Conservation (phyloP, 1,140 invertebrate genomes). For the Drosophila suzukii region DNA sequence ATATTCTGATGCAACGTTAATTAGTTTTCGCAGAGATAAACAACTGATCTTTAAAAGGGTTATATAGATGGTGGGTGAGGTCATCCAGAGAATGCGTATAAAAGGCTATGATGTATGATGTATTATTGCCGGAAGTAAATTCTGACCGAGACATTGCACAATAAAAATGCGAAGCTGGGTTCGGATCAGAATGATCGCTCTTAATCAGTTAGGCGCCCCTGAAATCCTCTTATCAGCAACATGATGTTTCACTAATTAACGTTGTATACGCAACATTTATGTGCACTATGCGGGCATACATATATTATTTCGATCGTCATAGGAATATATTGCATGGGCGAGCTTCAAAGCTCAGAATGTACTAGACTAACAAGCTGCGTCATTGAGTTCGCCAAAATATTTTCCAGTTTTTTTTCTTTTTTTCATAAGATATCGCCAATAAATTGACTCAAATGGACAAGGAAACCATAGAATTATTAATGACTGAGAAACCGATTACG, state of each 20-base stretch:
- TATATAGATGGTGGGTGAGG: not conserved
- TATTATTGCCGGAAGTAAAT: constrained; percentile 41
- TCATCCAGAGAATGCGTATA: constrained; percentile 14
- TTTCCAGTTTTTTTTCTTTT: not conserved
- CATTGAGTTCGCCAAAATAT: no score
- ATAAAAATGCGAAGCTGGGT: constrained; percentile 11
- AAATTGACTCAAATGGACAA: no score
- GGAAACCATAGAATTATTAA: no score
- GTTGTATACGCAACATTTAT: constrained; percentile 47
- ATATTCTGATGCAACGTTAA: constrained; percentile 7
- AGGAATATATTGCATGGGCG: not conserved
- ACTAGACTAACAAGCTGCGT: not conserved
- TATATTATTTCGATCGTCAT: constrained; percentile 18
- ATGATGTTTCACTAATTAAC: constrained; percentile 63
- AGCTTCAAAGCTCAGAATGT: not conserved
- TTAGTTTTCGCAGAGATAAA: constrained; percentile 11
- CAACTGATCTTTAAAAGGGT: not conserved
- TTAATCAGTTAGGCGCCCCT: constrained; percentile 61
- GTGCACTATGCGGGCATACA: constrained; percentile 8
- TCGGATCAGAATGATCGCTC: constrained; percentile 3
- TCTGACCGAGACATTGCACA: constrained; percentile 39
- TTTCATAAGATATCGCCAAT: no score
- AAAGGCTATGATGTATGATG: not conserved
- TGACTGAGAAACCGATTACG: no score
- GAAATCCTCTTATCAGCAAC: constrained; percentile 62